Base-by-base conservation (phyloP, 2,888 invertebrate species). In the Opisthograptis luteolata region DNA sequence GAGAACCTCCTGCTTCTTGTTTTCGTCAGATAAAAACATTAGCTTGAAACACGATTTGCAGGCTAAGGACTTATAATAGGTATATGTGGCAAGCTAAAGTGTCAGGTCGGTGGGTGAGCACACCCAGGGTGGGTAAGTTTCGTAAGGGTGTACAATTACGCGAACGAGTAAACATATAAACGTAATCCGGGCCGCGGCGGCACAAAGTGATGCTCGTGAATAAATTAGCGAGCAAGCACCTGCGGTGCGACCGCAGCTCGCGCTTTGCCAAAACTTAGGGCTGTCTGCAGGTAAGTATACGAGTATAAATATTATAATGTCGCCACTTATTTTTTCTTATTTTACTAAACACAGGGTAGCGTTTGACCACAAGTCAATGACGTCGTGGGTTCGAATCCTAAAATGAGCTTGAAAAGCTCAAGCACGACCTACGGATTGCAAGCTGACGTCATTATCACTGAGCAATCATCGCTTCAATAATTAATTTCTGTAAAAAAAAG, bases 131-230 rank as follows among this genome's bases (percentile, higher is more conserved):
- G 71, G 77, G 71, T 73, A 84, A 87, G 86, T 87, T 87, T 82
- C 84, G 83, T 82, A 84, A 81, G 87, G 84, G 84, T 79, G 88
- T 86, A 87, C 87, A 89, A 89, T 89, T 88, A 88, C 84, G 84
- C 81, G 82, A 81, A 79, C 84, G 86, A 81, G 87, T 84, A 89
- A 88, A 89, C 87, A 88, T 83, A 87, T 87, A 86, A 87, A 87
- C 87, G 87, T 88, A 88, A 88, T 87, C 88, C 88, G 85, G 84
- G 84, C 79, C 83, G 87, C 83, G 86, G 84, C 79, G 84, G 84
- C 87, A 87, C 86, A 87, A 87, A 88, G 87, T 87, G 88, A 87
- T 87, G 82, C 84, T 79, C 84, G 81, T 83, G 87, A 87, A 87
- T 87, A 84, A 86, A 87, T 86, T 83, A 84, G 79, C 79, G 76